Percentiles rank a stretch among this genome's conserved stretches.
Conservation (phyloP, 2,797 vertebrate species). For the Cynodonichthys magdalenae region DNA sequence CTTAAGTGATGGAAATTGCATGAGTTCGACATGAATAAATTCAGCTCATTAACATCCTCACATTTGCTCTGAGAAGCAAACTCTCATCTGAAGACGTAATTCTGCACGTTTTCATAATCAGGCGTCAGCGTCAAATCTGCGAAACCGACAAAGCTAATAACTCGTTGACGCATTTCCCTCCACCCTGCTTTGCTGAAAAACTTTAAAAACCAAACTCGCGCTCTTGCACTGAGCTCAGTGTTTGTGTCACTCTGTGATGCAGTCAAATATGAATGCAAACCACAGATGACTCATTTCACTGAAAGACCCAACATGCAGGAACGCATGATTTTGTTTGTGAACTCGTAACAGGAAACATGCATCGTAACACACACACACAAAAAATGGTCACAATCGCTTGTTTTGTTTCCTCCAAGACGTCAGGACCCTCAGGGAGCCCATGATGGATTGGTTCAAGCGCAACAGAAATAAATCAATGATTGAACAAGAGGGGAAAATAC, state of each 20-base stretch:
- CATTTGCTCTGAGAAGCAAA: not conserved
- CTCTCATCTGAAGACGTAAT: not conserved
- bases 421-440: slow-evolving; percentile 1
- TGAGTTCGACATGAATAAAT: not conserved
- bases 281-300: slow-evolving; percentile 60
- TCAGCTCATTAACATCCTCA: not conserved
- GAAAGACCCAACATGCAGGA: slow-evolving; percentile 35
- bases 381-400: not conserved
- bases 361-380: slow-evolving; percentile 1
- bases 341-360: slow-evolving; percentile 19
- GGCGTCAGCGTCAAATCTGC: not conserved
- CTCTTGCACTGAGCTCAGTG: slow-evolving; percentile 42
- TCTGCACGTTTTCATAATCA: slow-evolving; percentile 1
- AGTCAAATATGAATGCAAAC: slow-evolving; percentile 58
- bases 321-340: slow-evolving; percentile 26
- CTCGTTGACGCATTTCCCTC: slow-evolving; percentile 29
- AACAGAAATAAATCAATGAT: slow-evolving; percentile 38
- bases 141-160: slow-evolving; percentile 11
- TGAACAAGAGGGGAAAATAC: slow-evolving; percentile 7
- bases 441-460: slow-evolving; percentile 22
- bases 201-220: slow-evolving; percentile 38
- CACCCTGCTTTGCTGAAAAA: slow-evolving; percentile 25
- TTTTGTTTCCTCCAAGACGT: slow-evolving; percentile 18
- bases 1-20: not conserved
- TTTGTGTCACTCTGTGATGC: slow-evolving; percentile 50